phyloP scores from a whole-genome alignment of 2,113 vertebrate species.

The Anolis carolinensis region DNA sequence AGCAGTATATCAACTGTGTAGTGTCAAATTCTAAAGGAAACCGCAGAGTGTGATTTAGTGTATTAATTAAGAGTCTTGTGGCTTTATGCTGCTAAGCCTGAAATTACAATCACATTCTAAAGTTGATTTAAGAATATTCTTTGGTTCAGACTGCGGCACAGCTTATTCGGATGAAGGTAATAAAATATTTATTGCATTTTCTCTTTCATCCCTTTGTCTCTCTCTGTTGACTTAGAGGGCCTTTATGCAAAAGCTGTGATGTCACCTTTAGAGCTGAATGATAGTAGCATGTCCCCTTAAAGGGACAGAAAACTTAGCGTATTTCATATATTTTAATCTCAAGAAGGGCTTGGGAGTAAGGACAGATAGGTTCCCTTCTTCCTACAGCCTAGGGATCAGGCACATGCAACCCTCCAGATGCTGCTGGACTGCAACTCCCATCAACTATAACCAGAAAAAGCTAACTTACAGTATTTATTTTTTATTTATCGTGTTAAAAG shows the following conservation, averaged over 20 bases:
- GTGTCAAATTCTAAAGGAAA: conserved; percentile 68
- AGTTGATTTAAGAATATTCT: conserved; percentile 79
- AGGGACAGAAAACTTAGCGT: not conserved
- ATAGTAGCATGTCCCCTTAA: not conserved
- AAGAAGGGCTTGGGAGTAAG: not conserved
- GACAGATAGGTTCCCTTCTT: not conserved
- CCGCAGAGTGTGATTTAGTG: conserved; percentile 77
- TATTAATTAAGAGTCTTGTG: conserved; percentile 77
- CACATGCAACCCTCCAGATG: no score
- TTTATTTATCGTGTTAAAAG: no score
- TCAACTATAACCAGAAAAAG: no score
- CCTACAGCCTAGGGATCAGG: no score
- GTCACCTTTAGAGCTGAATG: conserved; percentile 46
- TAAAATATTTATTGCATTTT: conserved; percentile 75
- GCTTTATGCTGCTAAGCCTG: conserved; percentile 71
- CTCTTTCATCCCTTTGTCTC: conserved; percentile 57
- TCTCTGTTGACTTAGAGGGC: conserved; percentile 54
- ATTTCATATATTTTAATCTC: not conserved
- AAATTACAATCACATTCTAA: conserved; percentile 70
- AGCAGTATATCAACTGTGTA: conserved; percentile 69
- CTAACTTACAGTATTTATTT: no score
- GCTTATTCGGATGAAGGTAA: conserved; percentile 76
- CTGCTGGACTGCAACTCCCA: no score
- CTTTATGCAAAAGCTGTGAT: conserved; percentile 60
- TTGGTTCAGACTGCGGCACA: conserved; percentile 68